Evolutionary conservation across 2,797 vertebrate species (phyloP).

Genomic region (Hydrocynus forskahlii): DNA sequence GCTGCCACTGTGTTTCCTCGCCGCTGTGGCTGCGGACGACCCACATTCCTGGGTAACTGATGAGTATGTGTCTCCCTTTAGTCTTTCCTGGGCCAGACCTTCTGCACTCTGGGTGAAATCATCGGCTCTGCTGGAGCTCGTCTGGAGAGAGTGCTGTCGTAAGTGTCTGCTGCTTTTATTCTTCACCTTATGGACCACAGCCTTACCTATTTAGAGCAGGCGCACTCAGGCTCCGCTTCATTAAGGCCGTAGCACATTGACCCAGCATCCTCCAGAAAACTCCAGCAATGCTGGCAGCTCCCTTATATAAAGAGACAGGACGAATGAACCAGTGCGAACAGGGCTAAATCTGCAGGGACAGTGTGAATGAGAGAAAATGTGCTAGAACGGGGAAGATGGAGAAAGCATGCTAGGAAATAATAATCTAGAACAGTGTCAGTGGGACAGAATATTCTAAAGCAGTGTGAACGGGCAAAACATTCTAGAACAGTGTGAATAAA

Average conservation of each 20-base stretch:
- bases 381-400: background rate
- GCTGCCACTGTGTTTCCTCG: slow-evolving; percentile 38
- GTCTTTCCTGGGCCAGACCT: slow-evolving; percentile 96
- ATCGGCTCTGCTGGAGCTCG: slow-evolving; percentile 91
- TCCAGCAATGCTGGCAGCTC: background rate
- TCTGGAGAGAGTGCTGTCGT: slow-evolving; percentile 89
- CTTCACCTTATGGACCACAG: background rate
- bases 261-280: background rate
- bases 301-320: background rate
- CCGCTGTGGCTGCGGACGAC: slow-evolving; percentile 5
- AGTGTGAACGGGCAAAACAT: background rate
- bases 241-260: background rate
- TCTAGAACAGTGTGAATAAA: too few species aligned
- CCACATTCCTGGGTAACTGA: slow-evolving; percentile 40
- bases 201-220: background rate
- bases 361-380: background rate
- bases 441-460: background rate
- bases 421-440: background rate
- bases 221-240: background rate
- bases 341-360: too few species aligned
- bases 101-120: slow-evolving; percentile 94
- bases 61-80: slow-evolving; percentile 60
- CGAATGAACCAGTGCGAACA: background rate
- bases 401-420: background rate
- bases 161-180: slow-evolving; percentile 71